phyloP scores from a whole-genome alignment of 2,797 vertebrate species.

The Thaleichthys pacificus region DNA sequence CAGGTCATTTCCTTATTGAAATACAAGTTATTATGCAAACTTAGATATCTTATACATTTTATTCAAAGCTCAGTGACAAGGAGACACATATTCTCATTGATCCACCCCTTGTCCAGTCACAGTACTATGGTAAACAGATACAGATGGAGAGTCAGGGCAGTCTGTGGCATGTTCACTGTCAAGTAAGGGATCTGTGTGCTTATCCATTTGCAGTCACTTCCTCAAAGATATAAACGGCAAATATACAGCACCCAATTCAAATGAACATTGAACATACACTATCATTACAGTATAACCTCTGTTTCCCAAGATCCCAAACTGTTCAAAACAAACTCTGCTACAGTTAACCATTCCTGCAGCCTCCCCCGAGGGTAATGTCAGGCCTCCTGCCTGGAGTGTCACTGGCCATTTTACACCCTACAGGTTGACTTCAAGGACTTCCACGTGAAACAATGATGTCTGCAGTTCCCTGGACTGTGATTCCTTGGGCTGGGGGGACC shows the following conservation, averaged over 20 bases:
- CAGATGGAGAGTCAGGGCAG: neutral
- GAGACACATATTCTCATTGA: neutral
- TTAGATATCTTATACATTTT: conserved; percentile 3
- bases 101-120: neutral
- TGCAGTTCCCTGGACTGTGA: conserved; percentile 46
- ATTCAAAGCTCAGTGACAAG: conserved; percentile 15
- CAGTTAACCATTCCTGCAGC: neutral
- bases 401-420: conserved; percentile 49
- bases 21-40: conserved; percentile 5
- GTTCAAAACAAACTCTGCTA: neutral
- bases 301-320: neutral
- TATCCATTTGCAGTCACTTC: neutral
- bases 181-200: neutral
- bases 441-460: conserved; percentile 49
- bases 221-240: neutral
- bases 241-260: neutral
- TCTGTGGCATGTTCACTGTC: neutral
- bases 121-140: neutral
- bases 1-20: conserved; percentile 49
- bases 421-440: conserved; percentile 60
- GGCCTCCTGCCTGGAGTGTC: conserved; percentile 28
- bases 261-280: too few relatives aligned
- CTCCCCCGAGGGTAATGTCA: neutral
- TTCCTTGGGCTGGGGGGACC: conserved; percentile 31
- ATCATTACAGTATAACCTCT: too few relatives aligned